Evolutionary conservation across 2,113 vertebrate genomes (phyloP), one percentile per base, ranked within the genome.

Genomic region (Nibea albiflora): DNA sequence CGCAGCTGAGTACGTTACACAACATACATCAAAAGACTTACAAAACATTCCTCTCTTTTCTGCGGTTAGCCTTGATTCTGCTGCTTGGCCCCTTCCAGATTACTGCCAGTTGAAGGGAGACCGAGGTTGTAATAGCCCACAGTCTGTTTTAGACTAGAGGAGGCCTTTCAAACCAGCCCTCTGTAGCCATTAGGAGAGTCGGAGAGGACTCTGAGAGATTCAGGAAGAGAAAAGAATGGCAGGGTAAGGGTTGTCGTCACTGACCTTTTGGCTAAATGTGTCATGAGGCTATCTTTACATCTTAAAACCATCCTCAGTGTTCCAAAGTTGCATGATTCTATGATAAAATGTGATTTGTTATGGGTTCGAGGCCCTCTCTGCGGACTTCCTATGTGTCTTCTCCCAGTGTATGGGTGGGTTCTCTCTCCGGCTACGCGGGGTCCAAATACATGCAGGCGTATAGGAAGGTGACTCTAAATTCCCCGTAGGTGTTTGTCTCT

Each of bases 91-190:
- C 75, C 76, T 74, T 80, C 57, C 81, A 91, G 70, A 91, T 92
- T 88, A 89, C 73, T 92, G 89, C 90, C 88, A 83, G 89, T 84
- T 85, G 80, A 89, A 85, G 78, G 76, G 85, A 92, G 72, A 85
- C 52, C 20, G 26, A 46, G 74, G 70, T 76, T 87, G 71, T 86
- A 90, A 86, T 78, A 85, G 85, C 88, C 79, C 81, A 73, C 76
- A 76, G 86, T 71, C 84, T 76, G 83, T 85, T 85, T 83, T 60
- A 60, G 74, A 77, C 62, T 70, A 80, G 58, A 73, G 44, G 67
- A 77, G 60, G 81, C 77, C 68, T 89, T 87, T 89, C 83, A 87
- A 83, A 73, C 52, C 76, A 70, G 64, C 57, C 58, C 64, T 74
- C 68, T 61, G 35, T 63, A 64, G 75, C 85, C 83, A 62, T 82